Conservation (phyloP, 2,797 vertebrate species). For the Poeciliopsis paucimaculata region DNA sequence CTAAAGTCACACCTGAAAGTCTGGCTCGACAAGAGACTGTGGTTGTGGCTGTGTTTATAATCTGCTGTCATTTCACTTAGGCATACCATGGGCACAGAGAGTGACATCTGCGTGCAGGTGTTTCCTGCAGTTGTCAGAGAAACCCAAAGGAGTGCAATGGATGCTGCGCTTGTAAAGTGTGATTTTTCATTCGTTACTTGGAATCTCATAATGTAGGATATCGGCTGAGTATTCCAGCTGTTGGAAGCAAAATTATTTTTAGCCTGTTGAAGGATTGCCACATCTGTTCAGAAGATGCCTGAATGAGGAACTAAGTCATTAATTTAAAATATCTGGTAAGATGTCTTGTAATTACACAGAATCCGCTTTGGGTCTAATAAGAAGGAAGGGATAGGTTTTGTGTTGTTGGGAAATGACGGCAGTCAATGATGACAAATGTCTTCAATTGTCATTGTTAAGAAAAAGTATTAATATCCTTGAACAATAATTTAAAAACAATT, state of each 20-base stretch:
- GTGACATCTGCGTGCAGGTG: slow-evolving; percentile 37
- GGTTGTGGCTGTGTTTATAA: slow-evolving; percentile 3
- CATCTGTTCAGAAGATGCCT: slow-evolving; percentile 8
- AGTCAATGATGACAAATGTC: slow-evolving; percentile 37
- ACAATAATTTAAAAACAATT: neutral
- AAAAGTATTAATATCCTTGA: neutral
- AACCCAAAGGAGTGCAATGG: slow-evolving; percentile 24
- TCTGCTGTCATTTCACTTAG: slow-evolving; percentile 26
- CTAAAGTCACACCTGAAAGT: slow-evolving; percentile 12
- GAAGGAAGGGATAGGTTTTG: slow-evolving; percentile 17
- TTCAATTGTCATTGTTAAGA: slow-evolving; percentile 31
- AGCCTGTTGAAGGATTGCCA: slow-evolving; percentile 14
- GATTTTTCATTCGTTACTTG: slow-evolving; percentile 31
- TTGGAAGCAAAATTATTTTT: slow-evolving; percentile 48
- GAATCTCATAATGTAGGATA: slow-evolving; percentile 27
- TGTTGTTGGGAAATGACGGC: slow-evolving; percentile 28
- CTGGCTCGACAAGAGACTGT: slow-evolving; percentile 1
- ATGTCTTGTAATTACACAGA: slow-evolving; percentile 20
- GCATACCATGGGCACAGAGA: neutral
- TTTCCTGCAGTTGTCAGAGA: slow-evolving; percentile 47
- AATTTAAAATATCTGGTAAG: slow-evolving; percentile 11
- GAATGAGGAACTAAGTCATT: slow-evolving; percentile 39
- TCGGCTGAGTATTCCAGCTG: slow-evolving; percentile 35
- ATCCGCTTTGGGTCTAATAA: slow-evolving; percentile 8
- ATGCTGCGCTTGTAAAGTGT: slow-evolving; percentile 21